Conservation (phyloP, 2,888 invertebrate species). For the Leptopterna dolabrata region DNA sequence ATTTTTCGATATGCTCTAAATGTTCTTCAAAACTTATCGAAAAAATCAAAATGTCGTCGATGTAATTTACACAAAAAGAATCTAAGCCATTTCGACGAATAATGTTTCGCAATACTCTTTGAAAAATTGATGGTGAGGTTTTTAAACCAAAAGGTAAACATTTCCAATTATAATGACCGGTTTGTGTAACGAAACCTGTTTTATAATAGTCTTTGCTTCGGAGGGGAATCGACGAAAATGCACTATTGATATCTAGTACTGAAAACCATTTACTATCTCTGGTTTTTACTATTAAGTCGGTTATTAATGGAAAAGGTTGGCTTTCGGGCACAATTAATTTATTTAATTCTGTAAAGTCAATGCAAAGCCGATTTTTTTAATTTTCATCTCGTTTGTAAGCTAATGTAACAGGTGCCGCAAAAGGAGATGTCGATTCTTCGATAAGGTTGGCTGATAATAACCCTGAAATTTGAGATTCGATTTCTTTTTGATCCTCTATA, state of each 20-base stretch:
- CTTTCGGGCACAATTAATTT: conserved; percentile 50
- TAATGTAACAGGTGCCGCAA: conserved; percentile 43
- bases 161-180: conserved; percentile 61
- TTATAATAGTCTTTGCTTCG: conserved; percentile 60
- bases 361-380: conserved; percentile 39
- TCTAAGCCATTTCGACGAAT: conserved; percentile 57
- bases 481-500: too few relatives aligned
- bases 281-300: conserved; percentile 51
- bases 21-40: conserved; percentile 61
- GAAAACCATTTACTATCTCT: conserved; percentile 57
- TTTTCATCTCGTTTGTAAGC: conserved; percentile 33
- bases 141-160: conserved; percentile 61
- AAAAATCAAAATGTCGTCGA: conserved; percentile 62
- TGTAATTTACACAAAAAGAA: conserved; percentile 60
- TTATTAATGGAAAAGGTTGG: conserved; percentile 54
- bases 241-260: conserved; percentile 58
- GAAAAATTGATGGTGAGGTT: conserved; percentile 50
- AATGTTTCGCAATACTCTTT: conserved; percentile 59
- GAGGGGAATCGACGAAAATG: conserved; percentile 59
- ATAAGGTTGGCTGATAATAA: too few relatives aligned
- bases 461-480: too few relatives aligned
- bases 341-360: conserved; percentile 43
- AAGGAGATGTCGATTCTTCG: conserved; percentile 45
- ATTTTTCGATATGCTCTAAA: conserved; percentile 54
- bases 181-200: conserved; percentile 62